Conservation (phyloP, 2,888 invertebrate species). For the Drosophila ochracea region DNA sequence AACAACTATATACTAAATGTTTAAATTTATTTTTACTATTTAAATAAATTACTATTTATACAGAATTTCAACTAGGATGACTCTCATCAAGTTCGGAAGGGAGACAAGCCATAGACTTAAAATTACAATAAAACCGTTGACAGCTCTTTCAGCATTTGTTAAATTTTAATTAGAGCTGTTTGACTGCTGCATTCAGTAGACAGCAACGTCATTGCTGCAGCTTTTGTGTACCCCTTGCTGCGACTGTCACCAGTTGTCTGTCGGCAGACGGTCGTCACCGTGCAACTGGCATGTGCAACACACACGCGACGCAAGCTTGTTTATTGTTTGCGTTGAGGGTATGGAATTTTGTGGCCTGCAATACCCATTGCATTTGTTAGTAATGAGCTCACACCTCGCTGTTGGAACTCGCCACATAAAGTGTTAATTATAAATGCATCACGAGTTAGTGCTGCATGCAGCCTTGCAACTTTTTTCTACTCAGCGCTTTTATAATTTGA, state of each 20-base stretch:
- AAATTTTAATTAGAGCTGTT: not conserved
- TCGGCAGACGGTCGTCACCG: not conserved
- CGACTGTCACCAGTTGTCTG: conserved; percentile 18
- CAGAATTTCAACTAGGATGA: not conserved
- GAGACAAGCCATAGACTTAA: too few species aligned
- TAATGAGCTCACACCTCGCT: conserved; percentile 46
- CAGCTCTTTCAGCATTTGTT: not conserved
- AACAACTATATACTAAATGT: too few species aligned
- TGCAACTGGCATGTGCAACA: conserved; percentile 6
- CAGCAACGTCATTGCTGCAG: conserved; percentile 1
- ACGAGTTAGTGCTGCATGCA: conserved; percentile 5
- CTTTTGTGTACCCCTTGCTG: conserved; percentile 31
- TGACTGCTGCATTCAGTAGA: not conserved
- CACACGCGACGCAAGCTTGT: conserved; percentile 27
- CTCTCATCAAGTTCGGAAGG: too few species aligned
- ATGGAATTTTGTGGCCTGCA: conserved; percentile 13
- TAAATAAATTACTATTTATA: not conserved
- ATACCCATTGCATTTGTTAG: conserved; percentile 24
- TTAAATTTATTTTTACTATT: not conserved
- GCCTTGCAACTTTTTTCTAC: conserved; percentile 7
- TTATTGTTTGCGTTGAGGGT: conserved; percentile 36
- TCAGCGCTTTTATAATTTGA: conserved; percentile 11
- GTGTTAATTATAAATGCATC: conserved; percentile 64
- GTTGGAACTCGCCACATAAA: conserved; percentile 13
- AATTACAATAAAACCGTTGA: not conserved